Conservation (phyloP, 2,113 vertebrate genomes). For the Lontra canadensis region DNA sequence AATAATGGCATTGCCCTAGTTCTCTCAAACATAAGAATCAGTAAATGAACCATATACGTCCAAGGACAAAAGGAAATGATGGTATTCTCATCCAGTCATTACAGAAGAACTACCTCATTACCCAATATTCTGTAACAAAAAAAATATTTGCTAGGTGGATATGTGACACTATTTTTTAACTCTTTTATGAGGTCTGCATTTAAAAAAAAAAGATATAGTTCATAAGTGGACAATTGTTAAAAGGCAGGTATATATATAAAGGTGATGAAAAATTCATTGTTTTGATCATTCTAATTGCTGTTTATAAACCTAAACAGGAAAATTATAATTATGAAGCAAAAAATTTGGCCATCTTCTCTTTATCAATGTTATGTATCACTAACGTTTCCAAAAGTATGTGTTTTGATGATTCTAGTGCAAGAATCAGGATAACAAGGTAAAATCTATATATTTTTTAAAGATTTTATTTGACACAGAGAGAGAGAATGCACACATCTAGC, state of each 20-base stretch:
- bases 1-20: not conserved
- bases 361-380: not conserved
- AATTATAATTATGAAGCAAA: not conserved
- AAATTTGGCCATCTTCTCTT: not conserved
- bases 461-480: not conserved
- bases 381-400: not conserved
- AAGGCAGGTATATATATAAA: not conserved
- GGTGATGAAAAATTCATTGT: not conserved
- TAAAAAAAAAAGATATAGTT: not conserved
- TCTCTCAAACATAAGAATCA: not conserved
- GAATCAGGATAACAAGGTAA: not conserved
- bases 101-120: not conserved
- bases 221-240: not conserved
- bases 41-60: not conserved
- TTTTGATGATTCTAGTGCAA: conserved; percentile 17
- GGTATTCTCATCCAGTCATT: not conserved
- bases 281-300: not conserved
- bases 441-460: not conserved
- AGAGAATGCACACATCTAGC: not conserved
- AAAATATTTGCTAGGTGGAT: not conserved
- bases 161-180: not conserved
- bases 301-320: conserved; percentile 16
- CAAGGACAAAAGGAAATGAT: not conserved
- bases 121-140: not conserved
- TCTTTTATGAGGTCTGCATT: not conserved